Base-by-base conservation (phyloP, 1,140 invertebrate species). In the Arctopsyche grandis region DNA sequence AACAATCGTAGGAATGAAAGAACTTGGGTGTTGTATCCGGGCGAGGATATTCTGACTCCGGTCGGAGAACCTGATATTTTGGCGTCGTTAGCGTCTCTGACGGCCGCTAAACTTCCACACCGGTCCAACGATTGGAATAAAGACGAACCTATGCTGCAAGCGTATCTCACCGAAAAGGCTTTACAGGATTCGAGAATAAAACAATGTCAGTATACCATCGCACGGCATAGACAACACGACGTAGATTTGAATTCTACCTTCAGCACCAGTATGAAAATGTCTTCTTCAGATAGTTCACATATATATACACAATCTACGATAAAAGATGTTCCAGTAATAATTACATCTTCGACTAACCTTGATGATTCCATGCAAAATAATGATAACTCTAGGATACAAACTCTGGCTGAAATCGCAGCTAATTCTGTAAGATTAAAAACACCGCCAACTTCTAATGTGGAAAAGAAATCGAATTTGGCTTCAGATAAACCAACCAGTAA, bases 101-200 rank as follows among this genome's bases (percentile, higher is more conserved):
- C 91, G 19, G 91, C 91, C 79, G 90, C 91, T 48, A 88, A 91
- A 75, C 83, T 91, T 52, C 90, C 91, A 0, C 88, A 89, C 78
- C 87, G 90, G 73, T 88, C 86, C 9, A 85, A 85, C 79, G 88
- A 90, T 77, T 91, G 89, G 90, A 85, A 87, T 9, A 87, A 90
- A 43, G 89, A 90, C 9, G 89, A 91, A 58, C 90, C 90, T 9
- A 92, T 94, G 89, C 84, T 94, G 16, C 93, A 94, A 80, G 92
- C 92, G 0, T 95, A 95, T 86, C 88, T 94, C 66, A 94, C 92
- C 4, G 93, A 94, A 84, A 89, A 92, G 85, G 92, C 93, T n/a
- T 87, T 94, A 16, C 90, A 92, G 84, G 92, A 94, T 83, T 90
- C 91, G 48, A 92, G 91, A 85, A 92, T 94, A n/a, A 94, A 95